phyloP scores from a whole-genome alignment of 2,797 vertebrate species.

The Gastrophryne carolinensis region DNA sequence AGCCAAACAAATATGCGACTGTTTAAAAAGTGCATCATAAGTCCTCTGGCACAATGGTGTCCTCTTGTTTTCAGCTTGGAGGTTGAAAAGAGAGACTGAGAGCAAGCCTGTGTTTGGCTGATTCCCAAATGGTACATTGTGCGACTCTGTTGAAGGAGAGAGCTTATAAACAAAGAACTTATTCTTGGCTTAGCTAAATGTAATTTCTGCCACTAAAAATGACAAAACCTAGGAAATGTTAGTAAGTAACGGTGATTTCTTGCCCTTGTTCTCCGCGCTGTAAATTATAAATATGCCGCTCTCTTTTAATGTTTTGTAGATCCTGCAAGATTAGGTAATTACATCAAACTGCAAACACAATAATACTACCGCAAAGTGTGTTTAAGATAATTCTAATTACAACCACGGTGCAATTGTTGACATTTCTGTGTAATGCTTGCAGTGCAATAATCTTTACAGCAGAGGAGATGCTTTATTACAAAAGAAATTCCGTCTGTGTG shows the following conservation, averaged over 20 bases:
- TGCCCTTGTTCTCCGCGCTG: constrained; percentile 52
- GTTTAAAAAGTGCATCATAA: constrained; percentile 62
- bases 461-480: too few species aligned
- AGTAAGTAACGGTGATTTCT: constrained; percentile 64
- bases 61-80: constrained; percentile 67
- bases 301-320: constrained; percentile 26
- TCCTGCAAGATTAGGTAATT: constrained; percentile 23
- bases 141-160: constrained; percentile 60
- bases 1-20: constrained; percentile 61
- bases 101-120: constrained; percentile 64
- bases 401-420: neutral
- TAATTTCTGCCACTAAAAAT: constrained; percentile 70
- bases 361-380: neutral
- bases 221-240: constrained; percentile 64
- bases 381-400: constrained; percentile 9
- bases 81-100: constrained; percentile 61
- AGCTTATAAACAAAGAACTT: constrained; percentile 67
- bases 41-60: constrained; percentile 67
- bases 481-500: too few species aligned
- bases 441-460: neutral
- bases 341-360: neutral
- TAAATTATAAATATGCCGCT: constrained; percentile 36
- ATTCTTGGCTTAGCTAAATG: constrained; percentile 70
- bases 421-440: neutral
- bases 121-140: constrained; percentile 66